Percentiles rank a stretch among this genome's conserved stretches.
Conservation (phyloP, 2,888 invertebrate genomes). For the Conops quadrifasciatus region DNA sequence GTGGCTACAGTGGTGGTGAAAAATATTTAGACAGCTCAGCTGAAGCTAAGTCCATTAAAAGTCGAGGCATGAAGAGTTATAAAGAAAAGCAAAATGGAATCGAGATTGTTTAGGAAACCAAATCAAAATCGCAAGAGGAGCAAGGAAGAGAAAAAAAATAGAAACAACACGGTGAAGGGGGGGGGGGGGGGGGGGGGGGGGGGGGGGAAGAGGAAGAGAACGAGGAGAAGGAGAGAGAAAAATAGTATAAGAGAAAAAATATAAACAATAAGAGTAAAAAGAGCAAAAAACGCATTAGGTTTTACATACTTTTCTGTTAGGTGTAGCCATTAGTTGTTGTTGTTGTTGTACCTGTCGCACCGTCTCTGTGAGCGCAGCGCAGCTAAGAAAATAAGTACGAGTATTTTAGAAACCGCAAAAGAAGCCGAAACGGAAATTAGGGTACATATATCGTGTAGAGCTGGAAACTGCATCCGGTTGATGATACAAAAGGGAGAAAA, state of each 20-base stretch:
- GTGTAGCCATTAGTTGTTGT: conserved; percentile 60
- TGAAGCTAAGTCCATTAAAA: not conserved
- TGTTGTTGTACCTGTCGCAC: conserved; percentile 64
- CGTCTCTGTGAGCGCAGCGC: conserved; percentile 50
- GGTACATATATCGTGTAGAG: not conserved
- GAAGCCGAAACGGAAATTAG: not conserved
- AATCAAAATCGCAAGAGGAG: conserved; percentile 1
- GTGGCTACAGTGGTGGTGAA: conserved; percentile 37
- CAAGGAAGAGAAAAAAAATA: not conserved
- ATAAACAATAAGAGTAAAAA: conserved; percentile 22
- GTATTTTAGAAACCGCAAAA: not conserved
- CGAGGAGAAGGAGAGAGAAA: not conserved
- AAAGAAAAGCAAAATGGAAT: not conserved
- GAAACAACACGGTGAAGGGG: too few relatives aligned
- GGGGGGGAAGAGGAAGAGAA: not conserved
- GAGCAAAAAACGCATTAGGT: too few relatives aligned
- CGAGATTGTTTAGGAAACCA: not conserved
- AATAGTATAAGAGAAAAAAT: conserved; percentile 12
- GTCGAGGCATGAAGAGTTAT: not conserved
- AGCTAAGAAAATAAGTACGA: conserved; percentile 37
- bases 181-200: conserved; percentile 21
- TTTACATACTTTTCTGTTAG: conserved; percentile 1
- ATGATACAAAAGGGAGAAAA: conserved; percentile 31
- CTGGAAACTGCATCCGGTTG: not conserved
- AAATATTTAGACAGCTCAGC: conserved; percentile 48